These are phyloP conservation scores for Cosmia trapezina DNA, from an alignment of 2,888 invertebrate species.

Conservation along the genomic window DNA sequence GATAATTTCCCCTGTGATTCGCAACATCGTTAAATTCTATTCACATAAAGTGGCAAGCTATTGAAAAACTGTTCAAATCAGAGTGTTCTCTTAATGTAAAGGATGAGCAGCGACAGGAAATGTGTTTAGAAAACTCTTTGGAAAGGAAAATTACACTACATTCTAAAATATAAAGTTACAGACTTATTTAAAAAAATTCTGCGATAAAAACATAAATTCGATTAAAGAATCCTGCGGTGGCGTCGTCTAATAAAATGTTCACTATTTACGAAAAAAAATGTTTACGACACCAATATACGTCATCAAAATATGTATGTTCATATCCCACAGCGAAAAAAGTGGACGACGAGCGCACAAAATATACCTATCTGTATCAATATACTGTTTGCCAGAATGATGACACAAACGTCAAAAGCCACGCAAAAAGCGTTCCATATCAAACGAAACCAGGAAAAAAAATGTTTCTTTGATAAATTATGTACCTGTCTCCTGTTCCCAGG, in stretches of 20 bases:
- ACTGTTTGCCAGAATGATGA: conserved; percentile 46
- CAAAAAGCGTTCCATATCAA: conserved; percentile 43
- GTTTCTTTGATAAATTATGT: conserved; percentile 67
- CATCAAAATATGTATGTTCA: conserved; percentile 16
- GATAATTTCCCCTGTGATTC: conserved; percentile 82
- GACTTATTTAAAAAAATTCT: neutral
- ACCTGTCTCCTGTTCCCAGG: conserved; percentile 43
- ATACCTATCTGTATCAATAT: conserved; percentile 40
- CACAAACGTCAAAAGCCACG: conserved; percentile 48
- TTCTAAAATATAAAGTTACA: neutral
- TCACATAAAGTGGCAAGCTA: conserved; percentile 77
- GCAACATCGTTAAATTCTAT: conserved; percentile 84
- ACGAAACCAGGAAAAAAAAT: conserved; percentile 42
- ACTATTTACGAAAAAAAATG: conserved; percentile 1
- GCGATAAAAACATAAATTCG: neutral
- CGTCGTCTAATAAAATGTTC: neutral
- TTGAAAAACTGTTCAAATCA: conserved; percentile 62
- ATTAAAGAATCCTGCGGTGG: neutral
- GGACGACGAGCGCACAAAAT: conserved; percentile 14
- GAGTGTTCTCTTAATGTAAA: conserved; percentile 35
- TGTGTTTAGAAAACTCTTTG: conserved; percentile 11
- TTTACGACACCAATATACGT: conserved; percentile 1
- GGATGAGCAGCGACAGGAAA: conserved; percentile 13
- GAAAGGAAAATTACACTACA: neutral
- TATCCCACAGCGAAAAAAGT: conserved; percentile 13